Percentiles rank a stretch among this genome's conserved stretches.
phyloP scores from a whole-genome alignment of 2,113 vertebrate genomes.

The Canis aureus region DNA sequence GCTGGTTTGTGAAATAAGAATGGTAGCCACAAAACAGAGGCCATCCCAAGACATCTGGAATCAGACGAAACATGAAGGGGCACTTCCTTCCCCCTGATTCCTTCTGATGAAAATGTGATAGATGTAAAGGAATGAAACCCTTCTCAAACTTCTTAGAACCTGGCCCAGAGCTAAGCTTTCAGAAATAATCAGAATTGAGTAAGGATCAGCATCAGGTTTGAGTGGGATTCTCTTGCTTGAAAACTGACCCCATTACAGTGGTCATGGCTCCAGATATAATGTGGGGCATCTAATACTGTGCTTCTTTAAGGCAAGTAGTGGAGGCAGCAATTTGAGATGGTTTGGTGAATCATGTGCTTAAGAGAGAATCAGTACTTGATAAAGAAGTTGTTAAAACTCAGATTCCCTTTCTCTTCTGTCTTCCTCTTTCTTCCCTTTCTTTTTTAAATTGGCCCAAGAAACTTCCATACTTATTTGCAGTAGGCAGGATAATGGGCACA shows the following conservation, averaged over 20 bases:
- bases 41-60: not conserved
- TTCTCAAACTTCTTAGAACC: not conserved
- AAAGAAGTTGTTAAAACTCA: not conserved
- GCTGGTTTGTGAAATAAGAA: not conserved
- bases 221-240: not conserved
- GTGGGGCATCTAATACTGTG: not conserved
- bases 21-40: not conserved
- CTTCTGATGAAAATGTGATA: not conserved
- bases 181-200: not conserved
- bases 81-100: not conserved
- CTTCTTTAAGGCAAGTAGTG: not conserved
- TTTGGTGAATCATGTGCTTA: not conserved
- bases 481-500: not conserved
- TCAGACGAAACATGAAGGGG: not conserved
- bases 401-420: not conserved
- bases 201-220: not conserved
- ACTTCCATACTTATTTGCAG: not conserved
- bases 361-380: not conserved
- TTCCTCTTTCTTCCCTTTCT: not conserved
- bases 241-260: not conserved
- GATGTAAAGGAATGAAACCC: not conserved
- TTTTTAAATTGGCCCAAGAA: not conserved
- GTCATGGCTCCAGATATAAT: not conserved
- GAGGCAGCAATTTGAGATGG: not conserved
- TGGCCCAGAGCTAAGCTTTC: not conserved